A percentile compares a stretch with the other conserved stretches of the same genome.
phyloP scores from a whole-genome alignment of 2,797 vertebrate species.

The Tachyglossus aculeatus region DNA sequence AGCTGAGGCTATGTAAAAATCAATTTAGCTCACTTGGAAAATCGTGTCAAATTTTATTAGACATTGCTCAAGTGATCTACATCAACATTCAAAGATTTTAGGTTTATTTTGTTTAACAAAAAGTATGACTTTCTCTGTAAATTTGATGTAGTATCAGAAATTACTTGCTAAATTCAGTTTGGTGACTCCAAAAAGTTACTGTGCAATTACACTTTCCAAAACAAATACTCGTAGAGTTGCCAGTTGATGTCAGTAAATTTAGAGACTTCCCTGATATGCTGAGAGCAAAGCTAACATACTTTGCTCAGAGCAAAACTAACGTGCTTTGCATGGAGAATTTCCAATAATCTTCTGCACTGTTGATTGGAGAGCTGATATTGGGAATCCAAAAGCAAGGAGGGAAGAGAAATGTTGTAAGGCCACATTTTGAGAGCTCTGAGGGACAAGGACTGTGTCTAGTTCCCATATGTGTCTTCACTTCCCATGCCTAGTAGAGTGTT shows the following conservation, averaged over 20 bases:
- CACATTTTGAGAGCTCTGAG: too few relatives aligned
- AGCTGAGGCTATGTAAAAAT: not conserved
- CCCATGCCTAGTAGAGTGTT: too few relatives aligned
- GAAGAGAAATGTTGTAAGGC: too few relatives aligned
- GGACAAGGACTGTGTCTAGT: too few relatives aligned
- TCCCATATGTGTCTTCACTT: too few relatives aligned
- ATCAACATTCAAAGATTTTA: not conserved
- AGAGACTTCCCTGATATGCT: not conserved
- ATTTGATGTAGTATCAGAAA: slow-evolving; percentile 29
- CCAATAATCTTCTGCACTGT: not conserved
- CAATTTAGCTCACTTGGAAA: slow-evolving; percentile 25
- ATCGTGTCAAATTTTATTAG: slow-evolving; percentile 29
- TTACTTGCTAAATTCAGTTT: slow-evolving; percentile 25
- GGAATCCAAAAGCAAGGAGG: too few relatives aligned
- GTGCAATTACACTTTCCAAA: not conserved
- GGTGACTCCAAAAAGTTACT: slow-evolving; percentile 21
- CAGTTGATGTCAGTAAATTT: slow-evolving; percentile 11
- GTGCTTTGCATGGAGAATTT: not conserved
- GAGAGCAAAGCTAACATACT: not conserved
- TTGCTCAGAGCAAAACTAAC: slow-evolving; percentile 5
- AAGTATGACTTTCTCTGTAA: slow-evolving; percentile 28
- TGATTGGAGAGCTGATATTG: not conserved
- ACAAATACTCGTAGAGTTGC: slow-evolving; percentile 20
- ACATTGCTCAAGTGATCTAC: slow-evolving; percentile 33
- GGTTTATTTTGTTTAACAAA: slow-evolving; percentile 6